A percentile compares a stretch with the other conserved stretches of the same genome.
These are phyloP conservation scores for Polyommatus icarus DNA, from an alignment of 2,888 invertebrate species.

Conservation along the genomic window DNA sequence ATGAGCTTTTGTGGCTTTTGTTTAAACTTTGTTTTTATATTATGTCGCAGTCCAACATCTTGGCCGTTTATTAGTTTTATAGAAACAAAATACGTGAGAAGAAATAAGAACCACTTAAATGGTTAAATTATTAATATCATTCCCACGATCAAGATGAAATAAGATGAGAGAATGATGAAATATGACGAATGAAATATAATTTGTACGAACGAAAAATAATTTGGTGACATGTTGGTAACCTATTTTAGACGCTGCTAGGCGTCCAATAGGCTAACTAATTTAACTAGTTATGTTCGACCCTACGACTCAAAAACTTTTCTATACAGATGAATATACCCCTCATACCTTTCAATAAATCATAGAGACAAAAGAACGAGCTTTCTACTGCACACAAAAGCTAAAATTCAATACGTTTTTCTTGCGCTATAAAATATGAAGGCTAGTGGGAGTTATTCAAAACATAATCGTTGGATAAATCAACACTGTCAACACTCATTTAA, in stretches of 20 bases:
- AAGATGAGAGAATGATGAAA: too few relatives aligned
- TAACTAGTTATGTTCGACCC: background rate
- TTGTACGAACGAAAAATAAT: too few relatives aligned
- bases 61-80: too few relatives aligned
- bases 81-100: too few relatives aligned
- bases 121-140: too few relatives aligned
- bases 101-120: too few relatives aligned
- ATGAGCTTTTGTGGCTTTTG: too few relatives aligned
- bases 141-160: too few relatives aligned
- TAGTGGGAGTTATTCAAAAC: slow-evolving; percentile 5
- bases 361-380: background rate
- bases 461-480: slow-evolving; percentile 10
- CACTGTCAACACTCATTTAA: slow-evolving; percentile 20
- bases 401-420: background rate
- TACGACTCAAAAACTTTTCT: background rate
- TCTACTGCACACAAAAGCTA: background rate
- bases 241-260: too few relatives aligned
- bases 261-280: background rate
- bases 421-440: background rate
- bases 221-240: background rate
- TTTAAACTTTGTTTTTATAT: too few relatives aligned
- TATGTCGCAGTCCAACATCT: too few relatives aligned
- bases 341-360: background rate
- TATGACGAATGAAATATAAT: too few relatives aligned
- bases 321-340: background rate